These are phyloP conservation scores for Anadara kagoshimensis DNA, from an alignment of 1,140 invertebrate genomes.

Conservation along the genomic window DNA sequence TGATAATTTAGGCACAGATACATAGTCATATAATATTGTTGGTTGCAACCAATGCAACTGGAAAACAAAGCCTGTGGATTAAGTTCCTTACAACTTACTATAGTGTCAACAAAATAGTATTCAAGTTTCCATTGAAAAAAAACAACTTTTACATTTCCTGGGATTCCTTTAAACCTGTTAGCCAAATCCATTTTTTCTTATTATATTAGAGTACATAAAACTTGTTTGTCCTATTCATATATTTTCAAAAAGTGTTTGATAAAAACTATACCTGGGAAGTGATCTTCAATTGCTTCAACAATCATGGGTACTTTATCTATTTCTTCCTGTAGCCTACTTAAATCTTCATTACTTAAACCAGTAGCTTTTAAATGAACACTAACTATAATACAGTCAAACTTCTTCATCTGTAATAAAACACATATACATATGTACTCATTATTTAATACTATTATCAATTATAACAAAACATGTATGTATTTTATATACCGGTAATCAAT, in stretches of 20 bases:
- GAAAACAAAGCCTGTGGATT: too few relatives aligned
- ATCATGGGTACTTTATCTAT: conserved; percentile 50
- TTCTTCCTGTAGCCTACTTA: conserved; percentile 51
- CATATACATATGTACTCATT: not conserved
- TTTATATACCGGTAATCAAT: not conserved
- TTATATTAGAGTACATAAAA: not conserved
- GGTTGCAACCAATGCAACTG: too few relatives aligned
- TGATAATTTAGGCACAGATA: too few relatives aligned
- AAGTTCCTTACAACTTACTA: too few relatives aligned
- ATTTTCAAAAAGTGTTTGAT: not conserved
- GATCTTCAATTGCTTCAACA: conserved; percentile 45
- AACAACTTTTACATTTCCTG: too few relatives aligned
- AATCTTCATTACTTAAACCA: conserved; percentile 55
- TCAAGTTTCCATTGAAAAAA: too few relatives aligned
- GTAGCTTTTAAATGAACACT: conserved; percentile 66
- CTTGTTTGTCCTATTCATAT: too few relatives aligned
- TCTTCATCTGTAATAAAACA: conserved; percentile 53
- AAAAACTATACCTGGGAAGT: conserved; percentile 45
- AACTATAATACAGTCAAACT: conserved; percentile 63
- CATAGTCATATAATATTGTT: too few relatives aligned
- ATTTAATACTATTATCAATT: not conserved
- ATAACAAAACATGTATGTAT: not conserved
- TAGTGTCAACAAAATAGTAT: too few relatives aligned
- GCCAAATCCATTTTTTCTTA: not conserved
- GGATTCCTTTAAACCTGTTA: too few relatives aligned